These are phyloP conservation scores for Coregonus sp. DNA, from an alignment of 2,797 vertebrate genomes.

Conservation along the genomic window DNA sequence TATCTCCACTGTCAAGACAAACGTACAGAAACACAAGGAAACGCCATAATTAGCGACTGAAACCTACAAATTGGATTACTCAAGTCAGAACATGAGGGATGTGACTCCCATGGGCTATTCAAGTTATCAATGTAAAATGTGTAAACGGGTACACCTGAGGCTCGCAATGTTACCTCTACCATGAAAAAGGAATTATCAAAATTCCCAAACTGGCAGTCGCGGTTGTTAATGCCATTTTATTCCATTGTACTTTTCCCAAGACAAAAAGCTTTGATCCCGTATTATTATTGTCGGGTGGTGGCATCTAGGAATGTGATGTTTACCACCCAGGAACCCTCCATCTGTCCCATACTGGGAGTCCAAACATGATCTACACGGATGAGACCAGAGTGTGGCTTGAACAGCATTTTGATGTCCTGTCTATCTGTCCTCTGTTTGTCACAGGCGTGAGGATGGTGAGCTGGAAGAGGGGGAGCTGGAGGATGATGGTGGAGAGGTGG, in stretches of 20 bases:
- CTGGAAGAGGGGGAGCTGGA: constrained; percentile 93
- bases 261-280: background rate
- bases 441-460: constrained; percentile 87
- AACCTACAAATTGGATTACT: background rate
- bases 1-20: background rate
- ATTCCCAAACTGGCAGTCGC: background rate
- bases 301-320: background rate
- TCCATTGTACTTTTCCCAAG: background rate
- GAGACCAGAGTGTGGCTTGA: background rate
- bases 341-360: background rate
- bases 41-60: background rate
- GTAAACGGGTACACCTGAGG: background rate
- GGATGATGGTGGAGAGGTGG: constrained; percentile 87
- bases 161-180: background rate
- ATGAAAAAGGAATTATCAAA: background rate
- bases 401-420: background rate
- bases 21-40: background rate
- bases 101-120: background rate
- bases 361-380: background rate
- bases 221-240: background rate
- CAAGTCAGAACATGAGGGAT: background rate
- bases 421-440: constrained; percentile 21
- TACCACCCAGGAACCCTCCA: background rate
- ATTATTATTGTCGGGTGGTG: background rate
- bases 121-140: background rate